Conservation (phyloP, 2,888 invertebrate genomes). For the Sipha maydis region DNA sequence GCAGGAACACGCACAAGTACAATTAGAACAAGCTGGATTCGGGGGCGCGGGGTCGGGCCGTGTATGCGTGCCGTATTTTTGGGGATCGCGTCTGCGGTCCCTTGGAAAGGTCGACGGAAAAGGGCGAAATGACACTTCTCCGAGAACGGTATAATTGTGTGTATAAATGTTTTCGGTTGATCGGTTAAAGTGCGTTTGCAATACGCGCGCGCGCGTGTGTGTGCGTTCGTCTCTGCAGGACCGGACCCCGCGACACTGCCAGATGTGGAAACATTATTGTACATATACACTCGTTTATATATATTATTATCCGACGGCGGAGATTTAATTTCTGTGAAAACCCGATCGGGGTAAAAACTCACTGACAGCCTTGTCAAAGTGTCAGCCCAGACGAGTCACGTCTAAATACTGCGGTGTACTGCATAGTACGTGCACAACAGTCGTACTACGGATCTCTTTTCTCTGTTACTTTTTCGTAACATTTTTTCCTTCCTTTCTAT, state of each 20-base stretch:
- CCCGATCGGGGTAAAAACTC: constrained; percentile 49
- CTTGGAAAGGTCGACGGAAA: background rate
- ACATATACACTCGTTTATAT: background rate
- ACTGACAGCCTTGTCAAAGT: constrained; percentile 60
- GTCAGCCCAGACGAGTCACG: constrained; percentile 38
- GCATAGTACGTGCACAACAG: background rate
- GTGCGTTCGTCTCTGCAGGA: background rate
- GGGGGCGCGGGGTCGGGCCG: background rate
- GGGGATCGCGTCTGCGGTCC: background rate
- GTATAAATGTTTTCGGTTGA: constrained; percentile 51
- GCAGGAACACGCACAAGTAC: background rate
- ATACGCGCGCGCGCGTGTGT: background rate
- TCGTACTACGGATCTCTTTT: background rate
- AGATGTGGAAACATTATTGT: constrained; percentile 41
- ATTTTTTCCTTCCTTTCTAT: background rate
- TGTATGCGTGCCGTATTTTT: background rate
- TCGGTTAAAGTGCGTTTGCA: constrained; percentile 34
- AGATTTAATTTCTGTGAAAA: constrained; percentile 52
- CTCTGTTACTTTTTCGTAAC: background rate
- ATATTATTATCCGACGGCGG: background rate
- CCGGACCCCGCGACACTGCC: constrained; percentile 21
- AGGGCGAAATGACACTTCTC: constrained; percentile 31
- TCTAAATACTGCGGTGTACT: background rate
- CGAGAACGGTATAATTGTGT: constrained; percentile 16
- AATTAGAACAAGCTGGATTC: constrained; percentile 13